Base-by-base conservation (phyloP, 2,888 invertebrate genomes). In the Choreutis nemorana region DNA sequence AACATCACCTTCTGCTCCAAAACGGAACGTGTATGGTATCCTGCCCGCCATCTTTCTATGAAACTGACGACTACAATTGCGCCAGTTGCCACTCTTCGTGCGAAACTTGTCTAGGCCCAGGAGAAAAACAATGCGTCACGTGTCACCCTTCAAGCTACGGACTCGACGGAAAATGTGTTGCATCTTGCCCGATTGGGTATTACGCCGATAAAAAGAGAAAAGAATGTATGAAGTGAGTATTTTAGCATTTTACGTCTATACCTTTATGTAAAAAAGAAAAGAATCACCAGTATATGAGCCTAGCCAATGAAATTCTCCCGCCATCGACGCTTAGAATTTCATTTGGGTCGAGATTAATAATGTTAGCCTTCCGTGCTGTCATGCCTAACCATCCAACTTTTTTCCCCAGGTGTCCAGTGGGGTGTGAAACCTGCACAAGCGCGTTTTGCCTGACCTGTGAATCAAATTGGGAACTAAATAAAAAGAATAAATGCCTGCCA, bases 41-140 rank as follows among this genome's bases (percentile, higher is more conserved):
- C 0, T 94, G 94, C 66, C 94, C 94, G 0, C 56, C 84, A 9
- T 85, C 88, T 41, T 90, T 89, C 23, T 94, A 85, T 54, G 94
- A 94, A 68, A 91, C 91, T 2, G 90, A 92, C 49, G 92, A 94
- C 59, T 91, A 93, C 64, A 86, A 84, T 82, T 93, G 93, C 61
- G 84, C 87, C 18, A 82, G 86, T 28, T 93, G 93, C 55, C 90
- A 93, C 65, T 66, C 84, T 28, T 83, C 87, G 13, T 93, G 93
- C 59, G 87, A 88, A 49, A 89, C 91, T 13, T 93, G 93, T 60
- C 85, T 84, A 43, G 92, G 91, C 15, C 84, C 89, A 9, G 84
- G 86, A 16, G 87, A 87, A 48, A 81, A 85, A 13, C 89, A 91
- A 50, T 94, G 94, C 68, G 88, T 92, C 45, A 85, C 88, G 8